phyloP scores from a whole-genome alignment of 2,113 vertebrate species.

The Alces alces region DNA sequence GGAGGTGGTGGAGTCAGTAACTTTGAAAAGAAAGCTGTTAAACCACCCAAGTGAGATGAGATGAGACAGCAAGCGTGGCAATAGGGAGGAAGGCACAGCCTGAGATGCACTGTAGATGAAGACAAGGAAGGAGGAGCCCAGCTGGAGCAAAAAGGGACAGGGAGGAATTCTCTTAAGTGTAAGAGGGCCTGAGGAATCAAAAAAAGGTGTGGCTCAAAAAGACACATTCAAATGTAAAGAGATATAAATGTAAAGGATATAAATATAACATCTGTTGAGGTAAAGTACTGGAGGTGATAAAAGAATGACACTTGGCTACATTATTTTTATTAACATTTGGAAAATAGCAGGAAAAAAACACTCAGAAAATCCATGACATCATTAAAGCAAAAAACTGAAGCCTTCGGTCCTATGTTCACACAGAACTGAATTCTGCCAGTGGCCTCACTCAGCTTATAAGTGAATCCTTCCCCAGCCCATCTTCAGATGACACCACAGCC shows the following conservation, averaged over 20 bases:
- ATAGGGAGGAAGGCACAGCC: background rate
- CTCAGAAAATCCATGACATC: background rate
- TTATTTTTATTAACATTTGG: background rate
- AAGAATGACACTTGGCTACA: background rate
- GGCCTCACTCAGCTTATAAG: background rate
- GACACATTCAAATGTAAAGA: background rate
- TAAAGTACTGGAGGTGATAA: background rate
- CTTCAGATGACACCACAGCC: background rate
- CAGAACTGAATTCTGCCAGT: background rate
- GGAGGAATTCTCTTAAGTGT: background rate
- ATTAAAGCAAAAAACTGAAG: background rate
- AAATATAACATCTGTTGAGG: background rate
- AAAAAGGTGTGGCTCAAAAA: background rate
- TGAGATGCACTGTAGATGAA: background rate
- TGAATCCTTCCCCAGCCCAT: background rate
- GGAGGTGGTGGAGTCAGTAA: background rate
- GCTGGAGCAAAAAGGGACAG: background rate
- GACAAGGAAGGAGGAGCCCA: background rate
- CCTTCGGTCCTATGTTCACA: background rate
- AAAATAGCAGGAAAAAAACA: background rate
- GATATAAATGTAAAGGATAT: background rate
- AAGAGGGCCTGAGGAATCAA: background rate
- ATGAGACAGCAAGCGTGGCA: accelerated
- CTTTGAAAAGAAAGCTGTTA: background rate
- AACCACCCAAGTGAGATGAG: background rate